A percentile compares a stretch with the other conserved stretches of the same genome.
These are phyloP conservation scores for Rhizomys pruinosus DNA, from an alignment of 2,113 vertebrate genomes.

Conservation along the genomic window DNA sequence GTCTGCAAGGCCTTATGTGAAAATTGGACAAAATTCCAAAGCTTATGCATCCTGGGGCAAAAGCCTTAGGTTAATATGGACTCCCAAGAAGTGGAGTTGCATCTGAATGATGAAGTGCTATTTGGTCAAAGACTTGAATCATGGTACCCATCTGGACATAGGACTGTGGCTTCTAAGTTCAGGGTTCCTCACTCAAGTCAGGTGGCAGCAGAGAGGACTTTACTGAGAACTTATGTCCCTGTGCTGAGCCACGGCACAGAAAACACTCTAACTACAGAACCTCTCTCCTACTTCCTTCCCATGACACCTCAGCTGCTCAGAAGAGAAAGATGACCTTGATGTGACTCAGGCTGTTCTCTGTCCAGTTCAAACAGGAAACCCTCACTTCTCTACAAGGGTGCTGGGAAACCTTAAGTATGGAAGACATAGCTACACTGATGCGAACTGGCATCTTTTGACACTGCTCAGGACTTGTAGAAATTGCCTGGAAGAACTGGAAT, in stretches of 20 bases:
- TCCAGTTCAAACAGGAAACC: neutral
- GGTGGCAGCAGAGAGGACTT: no score
- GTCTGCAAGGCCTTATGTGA: neutral
- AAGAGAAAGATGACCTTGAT: neutral
- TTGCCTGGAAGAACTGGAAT: neutral
- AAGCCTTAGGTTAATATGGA: neutral
- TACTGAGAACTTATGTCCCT: neutral
- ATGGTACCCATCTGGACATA: no score
- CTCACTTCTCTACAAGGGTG: neutral
- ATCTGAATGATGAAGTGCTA: neutral
- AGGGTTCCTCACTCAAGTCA: neutral
- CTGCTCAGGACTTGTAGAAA: neutral
- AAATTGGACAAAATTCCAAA: neutral
- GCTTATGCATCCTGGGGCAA: neutral
- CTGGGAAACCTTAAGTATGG: neutral
- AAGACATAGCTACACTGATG: neutral
- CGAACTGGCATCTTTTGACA: neutral
- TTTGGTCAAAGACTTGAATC: neutral
- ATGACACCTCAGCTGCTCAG: neutral
- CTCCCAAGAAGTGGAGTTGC: neutral
- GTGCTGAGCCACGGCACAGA: no score
- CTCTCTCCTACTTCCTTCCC: neutral
- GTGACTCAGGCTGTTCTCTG: neutral
- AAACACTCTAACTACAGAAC: rapidly evolving
- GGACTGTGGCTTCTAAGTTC: neutral